Evolutionary conservation across 2,797 vertebrate species (phyloP), one percentile per base, ranked within the genome.

Genomic region (Hirundo rustica): DNA sequence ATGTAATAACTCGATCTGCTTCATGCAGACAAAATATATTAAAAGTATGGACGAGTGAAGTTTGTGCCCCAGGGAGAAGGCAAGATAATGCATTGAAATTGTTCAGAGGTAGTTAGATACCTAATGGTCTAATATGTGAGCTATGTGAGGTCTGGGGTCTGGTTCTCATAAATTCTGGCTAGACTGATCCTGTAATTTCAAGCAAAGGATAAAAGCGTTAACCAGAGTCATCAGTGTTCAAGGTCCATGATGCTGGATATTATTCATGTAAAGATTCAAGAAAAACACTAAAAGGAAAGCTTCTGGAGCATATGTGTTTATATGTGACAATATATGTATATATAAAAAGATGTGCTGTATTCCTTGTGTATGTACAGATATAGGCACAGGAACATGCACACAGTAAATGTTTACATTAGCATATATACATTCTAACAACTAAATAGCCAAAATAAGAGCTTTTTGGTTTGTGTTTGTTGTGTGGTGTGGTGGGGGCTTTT

Each of bases 51-150:
- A 97, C 95, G 97, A 98, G 97, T 98, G 97, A 98, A 98, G 97
- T 98, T 98, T 97, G 97, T 98, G 98, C 98, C 98, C 98, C 97
- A 97, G 98, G 98, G 98, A 98, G 96, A 98, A 98, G 97, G 97
- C 97, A 93, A 98, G 98, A 98, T 98, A 98, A 98, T 98, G 98
- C 98, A 98, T 98, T 98, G 98, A 98, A 98, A 98, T 98, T 98
- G 98, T 98, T 98, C 98, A 98, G 98, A 98, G 98, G 98, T 98
- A 98, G 98, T 98, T 98, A 98, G 98, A 98, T 98, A 98, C 98
- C 98, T 98, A 98, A 98, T 98, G 98, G 98, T 98, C 98, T 98
- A 98, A 98, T 98, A 98, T 98, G 98, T 98, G 97, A 98, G 98
- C 98, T 98, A 98, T 98, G 98, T 98, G 98, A 98, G 98, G 98